Evolutionary conservation across 2,888 invertebrate genomes (phyloP).

Genomic region (Pseudococcus viburni): DNA sequence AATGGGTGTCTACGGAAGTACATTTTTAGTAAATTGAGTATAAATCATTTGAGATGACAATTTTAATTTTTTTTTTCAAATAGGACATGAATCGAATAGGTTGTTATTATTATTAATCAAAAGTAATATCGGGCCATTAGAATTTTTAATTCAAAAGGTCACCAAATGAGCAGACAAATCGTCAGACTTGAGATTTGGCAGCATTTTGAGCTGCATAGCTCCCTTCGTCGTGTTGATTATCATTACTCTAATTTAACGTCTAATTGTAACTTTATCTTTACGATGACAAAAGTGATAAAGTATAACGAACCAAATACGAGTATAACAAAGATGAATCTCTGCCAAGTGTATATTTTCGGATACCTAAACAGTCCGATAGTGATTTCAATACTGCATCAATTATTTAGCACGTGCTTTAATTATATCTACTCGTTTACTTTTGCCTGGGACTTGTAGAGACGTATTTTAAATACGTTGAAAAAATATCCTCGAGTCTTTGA

Average conservation of each 20-base stretch:
- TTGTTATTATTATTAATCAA: too few relatives aligned
- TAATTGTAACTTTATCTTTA: slow-evolving; percentile 16
- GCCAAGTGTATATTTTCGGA: slow-evolving; percentile 13
- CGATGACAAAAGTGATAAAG: slow-evolving; percentile 38
- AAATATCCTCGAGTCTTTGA: neutral
- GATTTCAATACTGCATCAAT: slow-evolving; percentile 25
- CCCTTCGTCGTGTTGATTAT: neutral
- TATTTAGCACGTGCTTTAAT: slow-evolving; percentile 31
- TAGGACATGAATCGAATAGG: too few relatives aligned
- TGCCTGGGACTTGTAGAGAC: neutral
- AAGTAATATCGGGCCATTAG: neutral
- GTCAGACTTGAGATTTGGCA: neutral
- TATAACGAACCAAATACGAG: slow-evolving; percentile 23
- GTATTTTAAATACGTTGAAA: neutral
- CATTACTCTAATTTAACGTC: neutral
- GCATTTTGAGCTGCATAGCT: neutral
- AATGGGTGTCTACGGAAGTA: too few relatives aligned
- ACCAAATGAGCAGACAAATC: neutral
- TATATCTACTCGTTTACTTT: neutral
- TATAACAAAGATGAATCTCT: neutral
- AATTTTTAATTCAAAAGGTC: neutral
- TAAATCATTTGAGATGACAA: too few relatives aligned
- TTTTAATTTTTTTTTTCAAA: too few relatives aligned
- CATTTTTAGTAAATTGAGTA: too few relatives aligned
- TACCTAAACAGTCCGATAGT: slow-evolving; percentile 28